Evolutionary conservation across 2,888 invertebrate species (phyloP).

Genomic region (Creontiades dilutus): DNA sequence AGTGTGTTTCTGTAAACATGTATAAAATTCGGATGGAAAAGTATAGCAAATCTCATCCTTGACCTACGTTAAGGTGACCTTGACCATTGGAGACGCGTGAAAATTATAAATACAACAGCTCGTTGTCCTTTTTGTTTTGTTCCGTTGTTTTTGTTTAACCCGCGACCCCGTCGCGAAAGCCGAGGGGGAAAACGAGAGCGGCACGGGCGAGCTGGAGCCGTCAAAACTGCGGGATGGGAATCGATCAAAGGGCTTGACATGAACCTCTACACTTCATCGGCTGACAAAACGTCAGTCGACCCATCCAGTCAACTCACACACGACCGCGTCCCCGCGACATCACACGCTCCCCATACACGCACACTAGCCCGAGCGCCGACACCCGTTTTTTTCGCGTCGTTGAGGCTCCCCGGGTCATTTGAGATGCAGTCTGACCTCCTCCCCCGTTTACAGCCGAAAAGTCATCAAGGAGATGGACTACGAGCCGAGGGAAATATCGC

Average conservation of each 20-base stretch:
- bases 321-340: background rate
- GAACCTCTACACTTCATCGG: conserved; percentile 44
- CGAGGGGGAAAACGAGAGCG: conserved; percentile 2
- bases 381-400: background rate
- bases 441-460: background rate
- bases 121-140: no score
- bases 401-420: conserved; percentile 11
- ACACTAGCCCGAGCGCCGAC: background rate
- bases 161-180: no score
- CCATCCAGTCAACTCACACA: conserved; percentile 14
- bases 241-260: conserved; percentile 48
- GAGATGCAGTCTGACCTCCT: background rate
- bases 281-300: conserved; percentile 48
- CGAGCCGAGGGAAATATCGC: background rate
- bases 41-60: no score
- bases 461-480: background rate
- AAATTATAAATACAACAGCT: no score
- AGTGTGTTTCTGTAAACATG: no score
- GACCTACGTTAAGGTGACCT: no score
- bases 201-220: background rate
- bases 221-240: conserved; percentile 31
- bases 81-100: no score
- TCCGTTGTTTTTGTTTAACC: no score
- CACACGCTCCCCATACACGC: background rate
- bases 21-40: no score